Evolutionary conservation across 2,888 invertebrate genomes (phyloP), one percentile per base, ranked within the genome.

Genomic region (Parnassius glacialis): DNA sequence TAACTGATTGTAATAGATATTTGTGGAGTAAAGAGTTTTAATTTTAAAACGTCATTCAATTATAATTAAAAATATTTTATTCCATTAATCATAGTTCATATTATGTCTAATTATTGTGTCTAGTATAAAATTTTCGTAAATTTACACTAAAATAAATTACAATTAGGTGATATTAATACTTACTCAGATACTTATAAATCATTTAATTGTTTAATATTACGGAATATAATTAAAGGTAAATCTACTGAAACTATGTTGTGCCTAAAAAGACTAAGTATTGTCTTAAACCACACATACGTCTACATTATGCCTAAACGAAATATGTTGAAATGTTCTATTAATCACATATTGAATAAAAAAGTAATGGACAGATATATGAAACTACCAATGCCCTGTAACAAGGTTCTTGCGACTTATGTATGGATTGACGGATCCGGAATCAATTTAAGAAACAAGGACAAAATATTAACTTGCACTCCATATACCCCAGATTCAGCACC

Each of bases 401-500:
- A 93, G 68, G 87, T 94, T 43, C 92, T 94, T 73, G 94, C 94
- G 9, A 94, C 94, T 10, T 96, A 96, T 76, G 84, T 95, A 9
- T 96, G 96, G 96, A 95, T 96, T 66, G 96, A 96, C 75, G 96
- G 96, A 16, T 94, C 94, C 2, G 95, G 95, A 2, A 94, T 95
- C 71, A 92, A 94, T 73, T 77, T 96, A 69, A 90, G 96, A 69
- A 87, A 92, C 65, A 96, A 96, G 80, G 94, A 95, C 58, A 91
- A 94, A 65, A 94, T 95, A 2, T 76, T 96, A 34, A 92, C 93
- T 73, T 93, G 92, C 70, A 87, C 93, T 11, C 95, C 95, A n/a
- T 90, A 88, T 62, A 74, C 79, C 20, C 86, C 93, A 10, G 87
- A 84, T 2, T 76, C 76, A 48, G 81, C 94, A 47, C 98, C 98